Conservation (phyloP, 2,797 vertebrate species). For the Eulemur rubriventer region DNA sequence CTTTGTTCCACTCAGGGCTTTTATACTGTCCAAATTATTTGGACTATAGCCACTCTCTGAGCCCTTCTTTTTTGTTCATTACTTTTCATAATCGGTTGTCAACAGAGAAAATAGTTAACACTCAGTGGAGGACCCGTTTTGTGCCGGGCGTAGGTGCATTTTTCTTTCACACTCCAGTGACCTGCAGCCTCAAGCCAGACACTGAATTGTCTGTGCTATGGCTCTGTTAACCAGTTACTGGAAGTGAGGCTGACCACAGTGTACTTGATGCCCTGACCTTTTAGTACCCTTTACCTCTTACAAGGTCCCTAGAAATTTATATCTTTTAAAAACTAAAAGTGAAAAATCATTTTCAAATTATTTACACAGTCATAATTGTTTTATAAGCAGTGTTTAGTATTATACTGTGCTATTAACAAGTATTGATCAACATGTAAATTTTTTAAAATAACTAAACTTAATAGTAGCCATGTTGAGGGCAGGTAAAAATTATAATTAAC, state of each 20-base stretch:
- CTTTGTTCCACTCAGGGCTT: background rate
- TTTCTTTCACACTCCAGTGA: background rate
- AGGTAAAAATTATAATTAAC: constrained; percentile 44
- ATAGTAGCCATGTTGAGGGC: background rate
- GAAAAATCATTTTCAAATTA: background rate
- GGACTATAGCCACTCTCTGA: background rate
- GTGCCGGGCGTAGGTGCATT: background rate
- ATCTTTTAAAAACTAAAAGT: background rate
- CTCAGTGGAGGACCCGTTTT: background rate
- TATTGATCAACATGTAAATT: constrained; percentile 9
- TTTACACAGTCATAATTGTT: background rate
- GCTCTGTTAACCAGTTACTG: background rate
- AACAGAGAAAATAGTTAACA: background rate
- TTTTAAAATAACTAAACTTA: background rate
- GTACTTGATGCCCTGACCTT: background rate
- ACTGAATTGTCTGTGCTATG: background rate
- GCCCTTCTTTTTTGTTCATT: background rate
- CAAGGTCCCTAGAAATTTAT: background rate
- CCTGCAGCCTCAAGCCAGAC: background rate
- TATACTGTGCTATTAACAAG: background rate
- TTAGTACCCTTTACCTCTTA: background rate
- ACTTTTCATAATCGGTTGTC: background rate
- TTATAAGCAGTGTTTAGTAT: background rate
- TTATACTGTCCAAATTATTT: background rate
- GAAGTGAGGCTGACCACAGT: background rate